Percentiles rank a stretch among this genome's conserved stretches.
These are phyloP conservation scores for Rhinoderma darwinii DNA, from an alignment of 2,113 vertebrate species.

Conservation along the genomic window DNA sequence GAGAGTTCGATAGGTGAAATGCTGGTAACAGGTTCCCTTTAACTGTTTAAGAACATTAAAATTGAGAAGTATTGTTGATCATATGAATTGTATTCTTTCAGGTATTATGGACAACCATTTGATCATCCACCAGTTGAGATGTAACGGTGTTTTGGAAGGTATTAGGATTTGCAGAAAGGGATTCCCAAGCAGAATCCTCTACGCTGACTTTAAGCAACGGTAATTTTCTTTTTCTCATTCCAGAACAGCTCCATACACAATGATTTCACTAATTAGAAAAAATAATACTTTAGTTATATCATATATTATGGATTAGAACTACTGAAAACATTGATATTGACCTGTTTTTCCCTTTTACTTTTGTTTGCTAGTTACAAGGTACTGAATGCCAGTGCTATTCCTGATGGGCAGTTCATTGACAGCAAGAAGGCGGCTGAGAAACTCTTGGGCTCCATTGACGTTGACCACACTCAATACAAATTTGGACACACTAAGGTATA, in stretches of 20 bases:
- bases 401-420: slow-evolving; percentile 88
- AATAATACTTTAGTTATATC: neutral
- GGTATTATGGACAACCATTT: slow-evolving; percentile 87
- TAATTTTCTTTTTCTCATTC: slow-evolving; percentile 42
- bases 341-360: neutral
- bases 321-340: neutral
- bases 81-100: neutral
- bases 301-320: neutral
- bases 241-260: neutral
- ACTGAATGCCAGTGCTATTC: slow-evolving; percentile 88
- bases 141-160: slow-evolving; percentile 86
- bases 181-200: slow-evolving; percentile 86
- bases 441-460: slow-evolving; percentile 83
- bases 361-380: slow-evolving; percentile 79
- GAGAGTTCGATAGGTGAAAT: too few species aligned
- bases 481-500: slow-evolving; percentile 90
- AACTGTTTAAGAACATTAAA: neutral
- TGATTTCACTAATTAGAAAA: neutral
- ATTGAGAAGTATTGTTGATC: too few species aligned
- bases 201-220: slow-evolving; percentile 91
- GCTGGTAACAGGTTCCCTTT: too few species aligned
- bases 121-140: slow-evolving; percentile 87
- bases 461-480: slow-evolving; percentile 86
- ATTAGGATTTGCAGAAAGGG: slow-evolving; percentile 90
- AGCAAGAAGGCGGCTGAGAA: slow-evolving; percentile 91